Evolutionary conservation across 2,797 vertebrate genomes (phyloP), one percentile per base, ranked within the genome.

Genomic region (Toxotes lorentzi): DNA sequence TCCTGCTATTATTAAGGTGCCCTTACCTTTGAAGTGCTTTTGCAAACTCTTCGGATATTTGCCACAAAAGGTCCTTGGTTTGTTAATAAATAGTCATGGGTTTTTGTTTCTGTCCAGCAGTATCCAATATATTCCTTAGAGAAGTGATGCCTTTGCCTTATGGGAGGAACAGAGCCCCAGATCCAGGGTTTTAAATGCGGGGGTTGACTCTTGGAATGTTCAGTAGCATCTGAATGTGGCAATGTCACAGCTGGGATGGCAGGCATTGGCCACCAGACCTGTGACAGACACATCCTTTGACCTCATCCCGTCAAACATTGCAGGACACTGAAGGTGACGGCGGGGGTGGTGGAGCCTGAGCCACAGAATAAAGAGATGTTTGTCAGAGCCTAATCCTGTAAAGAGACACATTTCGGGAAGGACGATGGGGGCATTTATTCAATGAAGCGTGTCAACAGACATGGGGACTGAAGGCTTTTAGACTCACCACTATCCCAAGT

Each of bases 381-480:
- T 93, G 93, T 90, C 81, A 78, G 83, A 79, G 87, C 75, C 89
- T 96, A 96, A 96, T 96, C 95, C 92, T 92, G 90, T 95, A 95
- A 96, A 94, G 93, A 86, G 76, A 87, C 73, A 79, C 72, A 73
- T 94, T 92, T 88, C 82, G 72, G 86, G 89, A 90, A 88, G 88
- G 88, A 92, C 92, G 86, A 90, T 73, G 77, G 81, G 73, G 86
- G 84, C 72, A 83, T 94, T 95, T 94, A 94, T 93, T 95, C 91
- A 95, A 92, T 94, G 92, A 94, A 92, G 85, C 79, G 41, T 90
- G 91, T 93, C 90, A 92, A 94, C 81, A 93, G 89, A 78, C 83
- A 35, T 51, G 73, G 84, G 70, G 74, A 79, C 79, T 51, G 54
- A 81, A 85, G 79, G 81, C 87, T 86, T 92, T 88, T 57, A 87